phyloP scores from a whole-genome alignment of 2,113 vertebrate species.

The Euleptes europaea region DNA sequence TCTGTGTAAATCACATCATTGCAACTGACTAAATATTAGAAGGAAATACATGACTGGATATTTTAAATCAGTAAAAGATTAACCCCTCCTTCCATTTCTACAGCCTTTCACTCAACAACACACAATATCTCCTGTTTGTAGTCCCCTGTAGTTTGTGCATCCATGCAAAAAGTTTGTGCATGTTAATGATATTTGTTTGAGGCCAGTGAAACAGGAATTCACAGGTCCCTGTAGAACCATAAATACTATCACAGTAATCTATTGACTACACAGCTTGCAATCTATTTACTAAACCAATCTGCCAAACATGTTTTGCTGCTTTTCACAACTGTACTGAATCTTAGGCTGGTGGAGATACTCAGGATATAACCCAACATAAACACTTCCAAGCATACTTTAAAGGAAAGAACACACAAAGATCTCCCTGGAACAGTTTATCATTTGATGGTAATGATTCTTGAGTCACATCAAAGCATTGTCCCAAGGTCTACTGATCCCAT shows the following conservation, averaged over 20 bases:
- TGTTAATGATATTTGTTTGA: background rate
- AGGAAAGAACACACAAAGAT: background rate
- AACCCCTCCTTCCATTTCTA: background rate
- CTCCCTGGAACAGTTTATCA: background rate
- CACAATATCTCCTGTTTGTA: background rate
- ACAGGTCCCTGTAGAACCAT: background rate
- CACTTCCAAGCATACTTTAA: slow-evolving; percentile 42
- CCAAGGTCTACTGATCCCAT: background rate
- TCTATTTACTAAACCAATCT: slow-evolving; percentile 56
- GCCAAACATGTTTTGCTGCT: slow-evolving; percentile 47
- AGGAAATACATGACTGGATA: background rate
- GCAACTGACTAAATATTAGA: too few relatives aligned
- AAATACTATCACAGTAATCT: slow-evolving; percentile 17
- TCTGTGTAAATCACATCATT: background rate
- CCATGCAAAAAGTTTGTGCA: background rate
- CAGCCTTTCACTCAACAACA: background rate
- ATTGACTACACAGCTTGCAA: slow-evolving; percentile 28
- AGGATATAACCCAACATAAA: slow-evolving; percentile 51
- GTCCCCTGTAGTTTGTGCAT: background rate
- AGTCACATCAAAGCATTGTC: background rate
- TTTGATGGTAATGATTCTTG: background rate
- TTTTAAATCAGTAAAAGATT: background rate
- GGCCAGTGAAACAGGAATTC: accelerated
- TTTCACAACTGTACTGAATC: slow-evolving; percentile 37
- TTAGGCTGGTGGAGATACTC: slow-evolving; percentile 34